Evolutionary conservation across 2,113 vertebrate genomes (phyloP).

Genomic region (Anser cygnoides): DNA sequence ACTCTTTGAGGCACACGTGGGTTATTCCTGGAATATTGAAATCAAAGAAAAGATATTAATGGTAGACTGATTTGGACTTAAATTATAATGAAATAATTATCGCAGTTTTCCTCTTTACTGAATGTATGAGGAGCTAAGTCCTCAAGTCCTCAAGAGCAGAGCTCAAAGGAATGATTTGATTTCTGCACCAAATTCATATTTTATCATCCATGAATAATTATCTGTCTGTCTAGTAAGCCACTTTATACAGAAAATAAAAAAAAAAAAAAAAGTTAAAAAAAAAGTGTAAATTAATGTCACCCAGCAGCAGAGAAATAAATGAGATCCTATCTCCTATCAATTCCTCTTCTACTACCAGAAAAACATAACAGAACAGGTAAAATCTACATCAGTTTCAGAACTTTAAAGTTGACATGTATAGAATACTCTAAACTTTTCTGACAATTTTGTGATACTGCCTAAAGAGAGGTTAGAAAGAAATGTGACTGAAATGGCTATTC

Average conservation of each 20-base stretch:
- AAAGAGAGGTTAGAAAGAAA: neutral
- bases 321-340: neutral
- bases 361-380: neutral
- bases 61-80: neutral
- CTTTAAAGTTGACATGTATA: constrained; percentile 10
- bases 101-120: neutral
- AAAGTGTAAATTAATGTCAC: constrained; percentile 6
- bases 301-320: neutral
- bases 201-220: neutral
- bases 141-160: neutral
- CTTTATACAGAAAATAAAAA: neutral
- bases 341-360: neutral
- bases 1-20: neutral
- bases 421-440: constrained; percentile 1
- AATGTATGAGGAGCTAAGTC: neutral
- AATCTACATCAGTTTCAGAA: constrained; percentile 11
- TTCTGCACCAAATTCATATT: neutral
- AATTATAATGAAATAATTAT: neutral
- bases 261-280: neutral
- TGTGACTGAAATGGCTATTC: neutral
- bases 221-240: neutral
- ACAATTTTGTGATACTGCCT: neutral
- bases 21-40: neutral
- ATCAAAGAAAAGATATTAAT: neutral
- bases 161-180: neutral